A percentile compares a stretch with the other conserved stretches of the same genome.
Conservation (phyloP, 2,113 vertebrate genomes). For the Oceanites oceanicus region DNA sequence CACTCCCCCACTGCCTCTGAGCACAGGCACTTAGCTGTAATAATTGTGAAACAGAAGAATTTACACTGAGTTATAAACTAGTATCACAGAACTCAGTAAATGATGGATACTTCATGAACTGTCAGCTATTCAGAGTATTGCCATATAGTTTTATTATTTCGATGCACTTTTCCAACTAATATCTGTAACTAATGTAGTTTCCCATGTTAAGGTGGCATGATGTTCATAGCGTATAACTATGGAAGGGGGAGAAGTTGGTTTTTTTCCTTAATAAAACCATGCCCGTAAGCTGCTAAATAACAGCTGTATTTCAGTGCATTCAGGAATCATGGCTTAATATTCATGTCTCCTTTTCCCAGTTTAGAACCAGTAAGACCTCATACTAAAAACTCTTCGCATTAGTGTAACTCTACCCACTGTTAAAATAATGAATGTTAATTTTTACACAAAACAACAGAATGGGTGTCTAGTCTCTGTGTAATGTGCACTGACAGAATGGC, state of each 20-base stretch:
- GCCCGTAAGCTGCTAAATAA: neutral
- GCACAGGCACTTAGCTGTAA: neutral
- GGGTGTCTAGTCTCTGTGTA: neutral
- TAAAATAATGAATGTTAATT: neutral
- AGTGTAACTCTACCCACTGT: neutral
- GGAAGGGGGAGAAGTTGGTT: neutral
- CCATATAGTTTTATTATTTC: neutral
- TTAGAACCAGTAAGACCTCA: neutral
- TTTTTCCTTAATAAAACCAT: neutral
- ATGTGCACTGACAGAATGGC: neutral
- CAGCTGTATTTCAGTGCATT: neutral
- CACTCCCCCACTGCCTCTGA: neutral
- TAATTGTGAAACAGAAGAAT: conserved; percentile 24
- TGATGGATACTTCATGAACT: neutral
- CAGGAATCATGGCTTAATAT: neutral
- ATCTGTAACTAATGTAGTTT: neutral
- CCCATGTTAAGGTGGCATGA: neutral
- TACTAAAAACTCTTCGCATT: neutral
- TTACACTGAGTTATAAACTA: neutral
- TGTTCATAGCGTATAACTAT: neutral
- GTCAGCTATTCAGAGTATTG: neutral
- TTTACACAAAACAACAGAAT: neutral
- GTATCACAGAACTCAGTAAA: neutral
- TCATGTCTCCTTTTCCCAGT: neutral
- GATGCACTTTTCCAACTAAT: neutral